Evolutionary conservation across 2,113 vertebrate genomes (phyloP).

Genomic region (Drymodes brunneopygia): DNA sequence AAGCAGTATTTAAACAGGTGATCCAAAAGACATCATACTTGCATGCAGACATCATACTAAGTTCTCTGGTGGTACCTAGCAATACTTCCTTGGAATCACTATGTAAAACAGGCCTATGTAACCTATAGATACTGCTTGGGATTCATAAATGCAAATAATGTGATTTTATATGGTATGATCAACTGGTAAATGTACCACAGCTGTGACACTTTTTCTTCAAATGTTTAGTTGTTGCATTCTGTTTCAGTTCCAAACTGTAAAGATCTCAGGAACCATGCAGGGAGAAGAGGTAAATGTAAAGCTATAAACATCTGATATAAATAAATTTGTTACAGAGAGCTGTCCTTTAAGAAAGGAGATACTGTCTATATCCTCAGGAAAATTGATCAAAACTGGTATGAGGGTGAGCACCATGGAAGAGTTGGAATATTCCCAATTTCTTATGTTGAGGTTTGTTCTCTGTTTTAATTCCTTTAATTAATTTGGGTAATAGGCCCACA

Average conservation of each 20-base stretch:
- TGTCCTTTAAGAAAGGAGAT: conserved; percentile 97
- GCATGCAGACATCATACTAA: neutral
- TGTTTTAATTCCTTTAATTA: neutral
- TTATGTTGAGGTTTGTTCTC: conserved; percentile 87
- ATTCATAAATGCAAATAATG: neutral
- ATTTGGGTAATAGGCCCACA: neutral
- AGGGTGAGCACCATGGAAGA: conserved; percentile 89
- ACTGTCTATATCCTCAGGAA: conserved; percentile 95
- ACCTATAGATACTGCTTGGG: neutral
- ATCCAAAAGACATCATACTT: neutral
- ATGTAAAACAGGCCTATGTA: neutral
- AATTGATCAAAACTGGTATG: conserved; percentile 98
- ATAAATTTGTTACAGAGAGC: conserved; percentile 83
- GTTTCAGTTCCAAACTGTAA: neutral
- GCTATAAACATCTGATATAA: conserved; percentile 10
- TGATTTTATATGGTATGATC: neutral
- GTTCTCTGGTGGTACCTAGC: neutral
- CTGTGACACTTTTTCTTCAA: neutral
- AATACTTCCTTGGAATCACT: neutral
- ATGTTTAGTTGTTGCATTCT: neutral
- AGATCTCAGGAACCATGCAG: neutral
- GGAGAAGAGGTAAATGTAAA: neutral
- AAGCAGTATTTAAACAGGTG: neutral
- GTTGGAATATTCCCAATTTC: conserved; percentile 97
- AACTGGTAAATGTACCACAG: neutral